phyloP scores from a whole-genome alignment of 2,797 vertebrate genomes.

The Helostoma temminkii region DNA sequence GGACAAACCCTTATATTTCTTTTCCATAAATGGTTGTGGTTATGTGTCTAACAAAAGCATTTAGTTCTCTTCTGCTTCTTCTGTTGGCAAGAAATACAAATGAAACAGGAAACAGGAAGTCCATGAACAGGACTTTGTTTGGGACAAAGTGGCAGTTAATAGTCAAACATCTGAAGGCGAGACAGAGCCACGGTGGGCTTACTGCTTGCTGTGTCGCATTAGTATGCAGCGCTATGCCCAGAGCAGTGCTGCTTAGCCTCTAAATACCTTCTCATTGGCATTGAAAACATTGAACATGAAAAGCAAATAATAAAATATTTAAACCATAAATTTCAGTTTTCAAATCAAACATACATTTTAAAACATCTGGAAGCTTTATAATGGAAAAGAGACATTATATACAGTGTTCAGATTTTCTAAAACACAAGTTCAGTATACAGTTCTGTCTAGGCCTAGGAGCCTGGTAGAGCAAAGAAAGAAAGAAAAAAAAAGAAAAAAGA shows the following conservation, averaged over 20 bases:
- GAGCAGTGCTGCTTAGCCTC: conserved; percentile 47
- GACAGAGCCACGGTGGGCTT: conserved; percentile 16
- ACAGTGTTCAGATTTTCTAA: conserved; percentile 44
- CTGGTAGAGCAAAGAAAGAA: conserved; percentile 42
- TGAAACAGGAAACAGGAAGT: conserved; percentile 13
- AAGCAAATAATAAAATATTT: conserved; percentile 28
- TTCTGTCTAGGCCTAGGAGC: conserved; percentile 44
- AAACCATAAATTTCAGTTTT: conserved; percentile 50
- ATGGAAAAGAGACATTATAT: conserved; percentile 14
- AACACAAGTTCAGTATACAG: conserved; percentile 37
- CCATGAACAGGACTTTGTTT: conserved; percentile 18
- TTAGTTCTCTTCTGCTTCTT: conserved; percentile 11
- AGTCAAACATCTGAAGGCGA: conserved; percentile 33
- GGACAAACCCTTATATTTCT: conserved; percentile 9
- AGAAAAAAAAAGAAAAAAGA: conserved; percentile 33
- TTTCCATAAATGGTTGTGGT: conserved; percentile 11
- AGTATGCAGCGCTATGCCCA: conserved; percentile 32
- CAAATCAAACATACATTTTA: conserved; percentile 42
- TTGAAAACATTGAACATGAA: conserved; percentile 39
- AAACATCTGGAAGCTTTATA: conserved; percentile 59
- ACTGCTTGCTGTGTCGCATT: conserved; percentile 17
- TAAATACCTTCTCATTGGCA: conserved; percentile 62
- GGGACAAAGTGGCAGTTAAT: conserved; percentile 44
- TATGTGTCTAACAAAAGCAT: conserved; percentile 15
- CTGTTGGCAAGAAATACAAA: conserved; percentile 32